Conservation (phyloP, 64 coral and sea anemone genomes). For the Pachyseris speciosa region DNA sequence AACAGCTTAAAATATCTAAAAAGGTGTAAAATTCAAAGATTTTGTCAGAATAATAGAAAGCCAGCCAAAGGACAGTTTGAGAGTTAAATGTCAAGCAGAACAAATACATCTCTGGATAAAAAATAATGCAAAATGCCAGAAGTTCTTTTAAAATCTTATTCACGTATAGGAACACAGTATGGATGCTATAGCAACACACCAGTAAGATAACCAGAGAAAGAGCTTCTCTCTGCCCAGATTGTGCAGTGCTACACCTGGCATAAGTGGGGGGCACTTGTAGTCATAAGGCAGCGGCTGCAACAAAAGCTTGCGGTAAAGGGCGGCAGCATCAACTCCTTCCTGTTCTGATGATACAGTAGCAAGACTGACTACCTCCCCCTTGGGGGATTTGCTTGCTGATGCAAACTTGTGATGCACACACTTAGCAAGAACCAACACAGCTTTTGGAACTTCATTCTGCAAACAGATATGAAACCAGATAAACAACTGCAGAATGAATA, state of each 20-base stretch:
- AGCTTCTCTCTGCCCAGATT: constrained; percentile 48
- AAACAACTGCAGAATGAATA: no score
- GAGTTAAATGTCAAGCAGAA: no score
- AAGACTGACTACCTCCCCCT: not conserved
- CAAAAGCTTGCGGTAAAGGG: constrained; percentile 81
- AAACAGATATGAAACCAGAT: no score
- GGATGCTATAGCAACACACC: constrained; percentile 61
- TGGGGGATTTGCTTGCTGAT: not conserved
- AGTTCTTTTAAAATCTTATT: no score
- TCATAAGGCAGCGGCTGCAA: constrained; percentile 83
- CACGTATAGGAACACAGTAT: no score
- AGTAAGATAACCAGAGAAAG: constrained; percentile 93
- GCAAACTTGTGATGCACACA: constrained; percentile 73
- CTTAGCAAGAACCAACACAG: not conserved
- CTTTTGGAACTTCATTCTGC: constrained; percentile 6
- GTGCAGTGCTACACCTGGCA: constrained; percentile 13
- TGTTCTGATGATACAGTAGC: not conserved
- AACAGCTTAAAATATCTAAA: no score
- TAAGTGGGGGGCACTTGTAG: constrained; percentile 47
- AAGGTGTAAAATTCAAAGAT: no score
- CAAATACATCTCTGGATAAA: no score
- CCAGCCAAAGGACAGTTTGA: no score
- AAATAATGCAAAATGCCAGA: no score
- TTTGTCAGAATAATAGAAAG: no score
- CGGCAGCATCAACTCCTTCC: constrained; percentile 46